These are phyloP conservation scores for Amphipoea lucens DNA, from an alignment of 2,888 invertebrate genomes.

Conservation along the genomic window DNA sequence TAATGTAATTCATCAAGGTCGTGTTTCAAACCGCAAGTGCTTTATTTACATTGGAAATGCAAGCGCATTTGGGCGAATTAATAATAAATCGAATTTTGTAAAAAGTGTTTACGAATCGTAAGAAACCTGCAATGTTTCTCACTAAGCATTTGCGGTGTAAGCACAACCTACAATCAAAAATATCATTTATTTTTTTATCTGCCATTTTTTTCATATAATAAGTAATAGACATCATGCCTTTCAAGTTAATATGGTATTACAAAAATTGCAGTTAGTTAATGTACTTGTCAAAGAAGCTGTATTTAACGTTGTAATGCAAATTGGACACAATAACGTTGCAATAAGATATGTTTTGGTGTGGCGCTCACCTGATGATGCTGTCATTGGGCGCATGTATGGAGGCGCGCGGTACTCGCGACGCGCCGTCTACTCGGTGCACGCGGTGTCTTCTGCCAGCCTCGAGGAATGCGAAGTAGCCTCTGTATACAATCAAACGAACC, in stretches of 20 bases:
- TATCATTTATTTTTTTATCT: slow-evolving; percentile 38
- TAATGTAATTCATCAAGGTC: slow-evolving; percentile 54
- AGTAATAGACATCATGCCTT: slow-evolving; percentile 71
- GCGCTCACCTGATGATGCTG: slow-evolving; percentile 91
- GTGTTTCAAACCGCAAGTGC: slow-evolving; percentile 64
- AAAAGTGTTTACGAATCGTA: neutral
- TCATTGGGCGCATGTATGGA: slow-evolving; percentile 93
- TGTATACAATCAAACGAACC: slow-evolving; percentile 70
- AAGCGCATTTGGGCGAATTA: slow-evolving; percentile 6
- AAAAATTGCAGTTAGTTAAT: slow-evolving; percentile 71
- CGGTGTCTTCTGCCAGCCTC: slow-evolving; percentile 94
- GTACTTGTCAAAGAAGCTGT: slow-evolving; percentile 66
- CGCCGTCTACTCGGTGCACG: slow-evolving; percentile 91
- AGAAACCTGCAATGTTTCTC: slow-evolving; percentile 20
- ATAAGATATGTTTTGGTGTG: neutral
- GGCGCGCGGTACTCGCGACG: slow-evolving; percentile 89
- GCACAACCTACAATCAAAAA: slow-evolving; percentile 54
- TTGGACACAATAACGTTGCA: slow-evolving; percentile 69
- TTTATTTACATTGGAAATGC: slow-evolving; percentile 53
- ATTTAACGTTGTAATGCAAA: slow-evolving; percentile 69
- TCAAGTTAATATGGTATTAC: slow-evolving; percentile 69
- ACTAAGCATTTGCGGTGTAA: slow-evolving; percentile 64
- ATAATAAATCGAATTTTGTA: slow-evolving; percentile 1
- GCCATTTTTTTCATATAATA: slow-evolving; percentile 56
- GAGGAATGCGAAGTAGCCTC: slow-evolving; percentile 97